phyloP scores from a whole-genome alignment of 92 coral and sea anemone species.

The Parazoanthus atlanticus region DNA sequence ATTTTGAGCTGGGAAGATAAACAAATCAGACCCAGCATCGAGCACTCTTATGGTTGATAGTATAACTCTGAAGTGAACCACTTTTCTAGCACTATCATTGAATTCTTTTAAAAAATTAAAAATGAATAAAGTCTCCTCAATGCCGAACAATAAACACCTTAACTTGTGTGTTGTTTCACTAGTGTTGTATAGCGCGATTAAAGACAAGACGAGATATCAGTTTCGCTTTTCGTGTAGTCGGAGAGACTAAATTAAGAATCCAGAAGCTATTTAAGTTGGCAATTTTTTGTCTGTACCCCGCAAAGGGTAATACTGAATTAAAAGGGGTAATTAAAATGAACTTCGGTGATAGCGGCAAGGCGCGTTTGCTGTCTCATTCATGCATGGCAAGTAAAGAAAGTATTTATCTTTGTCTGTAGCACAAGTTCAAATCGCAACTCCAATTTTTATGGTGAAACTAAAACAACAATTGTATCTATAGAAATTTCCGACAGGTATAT shows the following conservation, averaged over 20 bases:
- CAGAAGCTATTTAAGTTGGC: neutral
- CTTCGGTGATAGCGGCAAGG: no score
- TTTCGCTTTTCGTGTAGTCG: neutral
- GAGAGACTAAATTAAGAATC: neutral
- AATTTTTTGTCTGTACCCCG: no score
- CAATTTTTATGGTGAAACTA: no score
- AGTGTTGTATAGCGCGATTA: neutral
- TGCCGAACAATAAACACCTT: neutral
- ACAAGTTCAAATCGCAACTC: no score
- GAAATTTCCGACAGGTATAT: no score
- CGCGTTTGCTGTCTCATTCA: no score
- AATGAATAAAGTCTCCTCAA: neutral
- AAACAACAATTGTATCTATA: no score
- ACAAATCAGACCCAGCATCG: neutral
- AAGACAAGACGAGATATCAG: neutral
- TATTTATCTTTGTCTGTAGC: no score
- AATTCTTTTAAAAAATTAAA: no score
- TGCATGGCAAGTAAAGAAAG: no score
- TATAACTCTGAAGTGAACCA: neutral
- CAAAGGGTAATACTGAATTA: no score
- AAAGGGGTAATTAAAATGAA: no score
- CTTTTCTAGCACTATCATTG: neutral
- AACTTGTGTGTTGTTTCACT: neutral
- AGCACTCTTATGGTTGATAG: neutral
- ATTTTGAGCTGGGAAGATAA: neutral